Conservation (phyloP, 2,113 vertebrate genomes). For the Laticauda colubrina region DNA sequence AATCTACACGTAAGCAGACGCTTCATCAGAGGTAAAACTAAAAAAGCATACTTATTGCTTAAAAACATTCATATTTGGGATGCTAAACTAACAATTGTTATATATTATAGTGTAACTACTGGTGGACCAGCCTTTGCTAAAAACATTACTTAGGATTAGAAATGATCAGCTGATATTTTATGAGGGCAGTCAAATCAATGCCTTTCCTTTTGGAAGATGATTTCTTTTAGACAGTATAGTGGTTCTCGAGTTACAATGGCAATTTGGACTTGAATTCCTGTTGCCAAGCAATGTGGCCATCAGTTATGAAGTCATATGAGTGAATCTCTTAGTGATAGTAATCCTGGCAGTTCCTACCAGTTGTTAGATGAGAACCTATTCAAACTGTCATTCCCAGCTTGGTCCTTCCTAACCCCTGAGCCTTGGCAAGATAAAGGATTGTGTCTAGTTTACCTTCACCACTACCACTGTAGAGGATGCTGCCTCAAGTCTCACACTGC, state of each 20-base stretch:
- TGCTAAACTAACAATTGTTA: background rate
- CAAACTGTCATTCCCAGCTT: background rate
- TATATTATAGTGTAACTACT: background rate
- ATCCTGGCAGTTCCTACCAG: background rate
- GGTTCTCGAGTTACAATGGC: background rate
- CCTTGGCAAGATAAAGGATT: background rate
- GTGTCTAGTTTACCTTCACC: background rate
- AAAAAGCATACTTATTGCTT: background rate
- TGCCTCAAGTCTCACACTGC: too few species aligned
- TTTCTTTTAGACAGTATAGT: background rate
- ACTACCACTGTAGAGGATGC: background rate
- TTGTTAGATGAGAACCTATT: background rate
- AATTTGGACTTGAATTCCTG: background rate
- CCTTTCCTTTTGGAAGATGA: background rate
- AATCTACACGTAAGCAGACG: slow-evolving; percentile 74
- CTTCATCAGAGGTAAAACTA: slow-evolving; percentile 81
- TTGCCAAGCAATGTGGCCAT: background rate
- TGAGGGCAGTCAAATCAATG: background rate
- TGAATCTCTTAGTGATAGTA: background rate
- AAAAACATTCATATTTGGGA: background rate
- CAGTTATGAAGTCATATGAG: background rate
- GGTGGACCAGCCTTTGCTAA: background rate
- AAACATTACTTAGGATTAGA: background rate
- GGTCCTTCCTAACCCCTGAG: background rate
- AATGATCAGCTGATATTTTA: background rate